Conservation (phyloP, 2,797 vertebrate species). For the Mormyrops attenuatus region DNA sequence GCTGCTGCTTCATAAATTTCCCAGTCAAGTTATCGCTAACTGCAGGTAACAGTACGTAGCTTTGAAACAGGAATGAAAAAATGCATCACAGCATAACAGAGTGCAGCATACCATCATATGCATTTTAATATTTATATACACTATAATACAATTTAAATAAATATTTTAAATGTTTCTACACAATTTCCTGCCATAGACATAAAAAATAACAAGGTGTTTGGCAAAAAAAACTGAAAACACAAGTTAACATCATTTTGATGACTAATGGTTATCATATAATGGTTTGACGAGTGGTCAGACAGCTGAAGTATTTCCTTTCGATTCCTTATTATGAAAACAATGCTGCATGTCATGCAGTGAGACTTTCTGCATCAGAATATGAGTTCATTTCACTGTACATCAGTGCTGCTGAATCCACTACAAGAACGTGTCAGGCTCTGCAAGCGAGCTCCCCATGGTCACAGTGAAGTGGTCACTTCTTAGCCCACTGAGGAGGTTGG, state of each 20-base stretch:
- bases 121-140: slow-evolving; percentile 32
- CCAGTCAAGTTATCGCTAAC: slow-evolving; percentile 6
- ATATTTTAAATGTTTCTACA: slow-evolving; percentile 39
- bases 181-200: not conserved
- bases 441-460: slow-evolving; percentile 17
- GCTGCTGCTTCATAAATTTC: not conserved
- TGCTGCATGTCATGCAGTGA: not conserved
- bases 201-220: not conserved
- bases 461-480: slow-evolving; percentile 68
- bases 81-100: not conserved
- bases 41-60: not conserved
- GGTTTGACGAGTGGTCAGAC: not conserved
- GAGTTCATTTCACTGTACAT: not conserved
- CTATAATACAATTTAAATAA: not conserved
- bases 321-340: not conserved
- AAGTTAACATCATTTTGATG: not conserved
- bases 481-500: slow-evolving; percentile 46
- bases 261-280: not conserved
- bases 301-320: not conserved
- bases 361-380: not conserved
- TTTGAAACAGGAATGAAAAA: not conserved
- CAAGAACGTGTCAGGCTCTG: not conserved
- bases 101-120: not conserved
- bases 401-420: not conserved
- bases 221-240: not conserved